These are phyloP conservation scores for Ditylenchus weischeri DNA, from an alignment of 2,888 invertebrate genomes.

Conservation along the genomic window DNA sequence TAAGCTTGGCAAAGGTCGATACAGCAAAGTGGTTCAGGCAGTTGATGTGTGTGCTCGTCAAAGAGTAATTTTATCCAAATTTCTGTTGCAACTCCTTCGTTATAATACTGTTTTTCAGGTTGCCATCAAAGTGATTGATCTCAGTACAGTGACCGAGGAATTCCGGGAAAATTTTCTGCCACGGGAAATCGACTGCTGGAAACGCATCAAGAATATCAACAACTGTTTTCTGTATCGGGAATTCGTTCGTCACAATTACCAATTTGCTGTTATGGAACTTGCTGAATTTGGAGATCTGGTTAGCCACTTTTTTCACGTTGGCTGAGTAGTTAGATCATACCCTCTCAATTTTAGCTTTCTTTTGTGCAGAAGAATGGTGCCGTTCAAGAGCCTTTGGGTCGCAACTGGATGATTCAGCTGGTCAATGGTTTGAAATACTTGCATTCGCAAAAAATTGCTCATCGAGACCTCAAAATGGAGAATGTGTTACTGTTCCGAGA, in stretches of 20 bases:
- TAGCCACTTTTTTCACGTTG: not conserved
- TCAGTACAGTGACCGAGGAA: slow-evolving; percentile 37
- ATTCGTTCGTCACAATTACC: slow-evolving; percentile 32
- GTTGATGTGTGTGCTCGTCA: slow-evolving; percentile 1
- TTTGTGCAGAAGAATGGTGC: slow-evolving; percentile 61
- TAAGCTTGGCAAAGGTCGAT: slow-evolving; percentile 46
- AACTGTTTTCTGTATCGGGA: slow-evolving; percentile 19
- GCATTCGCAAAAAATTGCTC: slow-evolving; percentile 60
- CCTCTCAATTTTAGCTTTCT: slow-evolving; percentile 47
- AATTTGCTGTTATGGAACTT: slow-evolving; percentile 61
- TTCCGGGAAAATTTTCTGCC: slow-evolving; percentile 47
- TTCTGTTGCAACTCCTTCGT: not conserved
- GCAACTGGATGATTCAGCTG: slow-evolving; percentile 60
- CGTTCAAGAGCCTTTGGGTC: slow-evolving; percentile 58
- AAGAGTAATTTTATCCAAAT: not conserved
- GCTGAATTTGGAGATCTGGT: slow-evolving; percentile 61
- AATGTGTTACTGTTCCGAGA: slow-evolving; percentile 61
- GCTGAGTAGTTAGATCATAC: not conserved
- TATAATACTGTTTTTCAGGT: slow-evolving; percentile 27
- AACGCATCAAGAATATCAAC: slow-evolving; percentile 37
- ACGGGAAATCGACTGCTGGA: slow-evolving; percentile 50
- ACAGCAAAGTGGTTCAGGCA: slow-evolving; percentile 44
- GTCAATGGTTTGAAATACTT: slow-evolving; percentile 60
- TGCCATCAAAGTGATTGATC: slow-evolving; percentile 48
- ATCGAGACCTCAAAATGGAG: slow-evolving; percentile 63